phyloP scores from a whole-genome alignment of 2,113 vertebrate genomes.

The Hoplias malabaricus region DNA sequence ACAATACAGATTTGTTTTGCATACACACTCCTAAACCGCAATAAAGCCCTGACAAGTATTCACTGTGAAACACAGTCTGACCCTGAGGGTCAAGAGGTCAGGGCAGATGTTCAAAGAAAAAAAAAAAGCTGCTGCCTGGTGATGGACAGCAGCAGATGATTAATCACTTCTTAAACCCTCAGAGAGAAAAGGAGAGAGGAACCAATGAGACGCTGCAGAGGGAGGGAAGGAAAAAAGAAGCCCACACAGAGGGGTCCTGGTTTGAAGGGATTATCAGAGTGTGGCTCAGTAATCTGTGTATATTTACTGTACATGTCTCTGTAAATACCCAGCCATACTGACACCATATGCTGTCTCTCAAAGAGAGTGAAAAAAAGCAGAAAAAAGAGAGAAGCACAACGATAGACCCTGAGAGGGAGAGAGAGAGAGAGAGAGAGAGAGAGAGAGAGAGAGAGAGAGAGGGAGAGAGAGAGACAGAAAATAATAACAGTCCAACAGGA shows the following conservation, averaged over 20 bases:
- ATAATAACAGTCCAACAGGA: background rate
- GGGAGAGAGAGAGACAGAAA: background rate
- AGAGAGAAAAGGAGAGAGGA: background rate
- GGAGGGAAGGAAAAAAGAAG: slow-evolving; percentile 11
- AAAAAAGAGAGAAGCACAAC: background rate
- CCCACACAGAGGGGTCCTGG: slow-evolving; percentile 34
- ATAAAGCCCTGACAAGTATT: background rate
- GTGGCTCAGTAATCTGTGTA: slow-evolving; percentile 55
- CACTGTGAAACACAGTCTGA: slow-evolving; percentile 20
- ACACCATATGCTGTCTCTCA: slow-evolving; percentile 46
- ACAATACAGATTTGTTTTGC: background rate
- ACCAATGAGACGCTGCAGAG: slow-evolving; percentile 40
- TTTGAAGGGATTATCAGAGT: slow-evolving; percentile 57
- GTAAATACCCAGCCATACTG: slow-evolving; percentile 61
- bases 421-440: background rate
- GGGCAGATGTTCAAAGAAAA: background rate
- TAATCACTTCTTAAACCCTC: slow-evolving; percentile 43
- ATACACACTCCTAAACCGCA: background rate
- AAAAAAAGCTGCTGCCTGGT: slow-evolving; percentile 7
- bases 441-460: background rate
- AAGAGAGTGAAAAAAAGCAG: background rate
- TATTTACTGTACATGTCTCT: slow-evolving; percentile 62
- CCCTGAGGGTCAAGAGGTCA: slow-evolving; percentile 35
- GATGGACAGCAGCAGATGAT: slow-evolving; percentile 39
- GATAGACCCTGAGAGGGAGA: background rate